Evolutionary conservation across 2,888 invertebrate species (phyloP), one percentile per base, ranked within the genome.

Genomic region (Tetrapedia diversipes): DNA sequence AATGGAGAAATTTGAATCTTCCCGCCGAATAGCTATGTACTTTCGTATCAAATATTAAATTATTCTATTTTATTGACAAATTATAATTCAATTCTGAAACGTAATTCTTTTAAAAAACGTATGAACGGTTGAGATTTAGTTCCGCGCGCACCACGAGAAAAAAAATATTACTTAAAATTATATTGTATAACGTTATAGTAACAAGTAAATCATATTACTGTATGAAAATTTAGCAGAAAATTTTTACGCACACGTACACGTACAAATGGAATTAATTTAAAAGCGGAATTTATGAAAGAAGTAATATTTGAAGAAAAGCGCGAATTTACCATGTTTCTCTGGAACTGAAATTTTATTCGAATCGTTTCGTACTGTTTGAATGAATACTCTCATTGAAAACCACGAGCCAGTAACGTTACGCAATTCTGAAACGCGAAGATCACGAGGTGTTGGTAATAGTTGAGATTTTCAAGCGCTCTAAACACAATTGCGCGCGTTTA

Each of bases 261-360:
- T 39, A 22, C 22, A 1, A 19, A 11, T 7, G 3, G 10, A 32
- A 61, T 49, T 51, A 61, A 68, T 61, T 34, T 11, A 32, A 47
- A 53, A 66, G 6, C n/a, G 7, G 7, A 54, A 37, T 70, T 43
- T n/a, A 29, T 14, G 32, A 19, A 32, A 41, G 11, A 45, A 37
- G 49, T 41, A 41, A 49, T n/a, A n/a, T 34, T 57, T 16, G 29
- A n/a, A n/a, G 19, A 8, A 8, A 11, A 32, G 24, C 24, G 7
- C 4, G 11, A 41, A 67, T 57, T 43, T 39, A 39, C 14, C 16
- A 43, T 49, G 34, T 71, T 49, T 51, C 19, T 4, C 34, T 37
- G 11, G 4, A 16, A 47, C 39, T 53, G 19, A 32, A 72, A 37
- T 45, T 59, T 47, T 51, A 60, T 60, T 53, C 22, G 22, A 41